Evolutionary conservation across 2,797 vertebrate species (phyloP).

Genomic region (Huso huso): DNA sequence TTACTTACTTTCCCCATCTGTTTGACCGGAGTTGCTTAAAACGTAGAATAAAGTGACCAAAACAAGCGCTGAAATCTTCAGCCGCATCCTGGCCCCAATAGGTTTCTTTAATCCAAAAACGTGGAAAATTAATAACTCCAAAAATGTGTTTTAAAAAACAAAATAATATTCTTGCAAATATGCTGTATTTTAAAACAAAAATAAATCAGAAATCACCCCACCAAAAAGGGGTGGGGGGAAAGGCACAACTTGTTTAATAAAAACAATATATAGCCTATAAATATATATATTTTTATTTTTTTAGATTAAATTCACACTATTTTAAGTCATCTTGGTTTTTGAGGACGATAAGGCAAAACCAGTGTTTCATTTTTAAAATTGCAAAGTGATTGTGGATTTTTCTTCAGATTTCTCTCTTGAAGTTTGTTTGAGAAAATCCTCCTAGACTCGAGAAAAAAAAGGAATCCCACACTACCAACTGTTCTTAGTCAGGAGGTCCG

Average conservation of each 20-base stretch:
- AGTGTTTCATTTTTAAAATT: constrained; percentile 54
- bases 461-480: constrained; percentile 22
- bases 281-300: constrained; percentile 31
- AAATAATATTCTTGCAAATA: constrained; percentile 12
- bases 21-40: constrained; percentile 56
- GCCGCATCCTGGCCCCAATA: constrained; percentile 51
- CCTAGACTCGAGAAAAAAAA: constrained; percentile 24
- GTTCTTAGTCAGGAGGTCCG: constrained; percentile 35
- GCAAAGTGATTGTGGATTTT: constrained; percentile 39
- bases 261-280: constrained; percentile 19
- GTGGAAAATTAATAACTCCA: constrained; percentile 21
- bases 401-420: constrained; percentile 43
- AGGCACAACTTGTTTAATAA: constrained; percentile 32
- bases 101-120: constrained; percentile 25
- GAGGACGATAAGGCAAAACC: constrained; percentile 41
- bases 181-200: background rate
- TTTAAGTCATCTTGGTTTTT: constrained; percentile 51
- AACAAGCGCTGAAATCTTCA: constrained; percentile 49
- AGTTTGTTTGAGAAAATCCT: constrained; percentile 28
- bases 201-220: constrained; percentile 29
- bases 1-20: constrained; percentile 70
- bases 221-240: constrained; percentile 29
- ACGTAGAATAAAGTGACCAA: constrained; percentile 57
- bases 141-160: constrained; percentile 7
- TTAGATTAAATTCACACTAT: constrained; percentile 36